These are phyloP conservation scores for Cremastinae sp. DNA, from an alignment of 2,888 invertebrate genomes.

Conservation along the genomic window DNA sequence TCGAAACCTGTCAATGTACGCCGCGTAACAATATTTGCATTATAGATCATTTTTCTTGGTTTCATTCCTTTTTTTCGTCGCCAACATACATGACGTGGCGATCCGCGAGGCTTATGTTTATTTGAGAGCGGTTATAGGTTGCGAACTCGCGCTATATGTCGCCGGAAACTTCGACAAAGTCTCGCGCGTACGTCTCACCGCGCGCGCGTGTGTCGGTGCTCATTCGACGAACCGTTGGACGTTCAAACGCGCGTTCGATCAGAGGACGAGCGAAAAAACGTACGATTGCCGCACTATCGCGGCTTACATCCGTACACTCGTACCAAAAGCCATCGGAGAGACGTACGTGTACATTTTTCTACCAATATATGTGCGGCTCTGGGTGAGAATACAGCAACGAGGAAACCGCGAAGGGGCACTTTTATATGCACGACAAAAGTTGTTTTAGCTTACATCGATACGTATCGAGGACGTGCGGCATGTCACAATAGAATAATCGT, in stretches of 20 bases:
- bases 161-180: constrained; percentile 60
- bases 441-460: constrained; percentile 32
- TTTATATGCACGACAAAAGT: constrained; percentile 1
- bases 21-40: constrained; percentile 70
- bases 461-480: constrained; percentile 38
- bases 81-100: constrained; percentile 76
- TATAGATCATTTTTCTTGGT: constrained; percentile 75
- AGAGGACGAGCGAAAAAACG: constrained; percentile 11
- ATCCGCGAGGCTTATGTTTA: constrained; percentile 75
- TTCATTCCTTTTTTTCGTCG: constrained; percentile 32
- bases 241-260: constrained; percentile 54
- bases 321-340: neutral
- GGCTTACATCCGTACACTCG: constrained; percentile 12
- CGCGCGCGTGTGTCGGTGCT: neutral
- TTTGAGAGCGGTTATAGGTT: constrained; percentile 73
- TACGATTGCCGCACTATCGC: constrained; percentile 24
- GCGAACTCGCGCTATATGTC: constrained; percentile 48
- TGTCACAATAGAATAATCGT: constrained; percentile 34
- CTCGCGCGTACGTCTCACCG: constrained; percentile 16
- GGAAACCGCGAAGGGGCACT: constrained; percentile 5
- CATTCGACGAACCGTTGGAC: constrained; percentile 23
- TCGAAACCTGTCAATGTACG: constrained; percentile 68
- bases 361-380: neutral
- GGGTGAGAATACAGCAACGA: constrained; percentile 14
- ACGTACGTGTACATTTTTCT: neutral